Conservation (phyloP, 2,888 invertebrate genomes). For the Spilarctia lutea region DNA sequence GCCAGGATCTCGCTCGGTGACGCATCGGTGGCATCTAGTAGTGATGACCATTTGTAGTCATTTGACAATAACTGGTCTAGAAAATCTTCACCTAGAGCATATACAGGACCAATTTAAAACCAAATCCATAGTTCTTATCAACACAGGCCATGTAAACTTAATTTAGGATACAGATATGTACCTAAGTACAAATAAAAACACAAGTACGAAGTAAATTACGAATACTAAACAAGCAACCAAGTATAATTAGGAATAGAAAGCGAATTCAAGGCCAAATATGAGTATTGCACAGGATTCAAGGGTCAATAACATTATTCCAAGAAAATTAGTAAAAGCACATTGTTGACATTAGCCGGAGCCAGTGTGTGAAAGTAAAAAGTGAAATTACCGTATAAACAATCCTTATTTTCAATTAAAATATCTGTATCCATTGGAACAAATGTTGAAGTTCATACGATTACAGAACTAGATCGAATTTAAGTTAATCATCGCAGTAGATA, state of each 20-base stretch:
- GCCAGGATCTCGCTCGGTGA: slow-evolving; percentile 83
- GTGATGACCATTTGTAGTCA: slow-evolving; percentile 79
- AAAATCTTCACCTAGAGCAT: slow-evolving; percentile 76
- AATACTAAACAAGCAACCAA: slow-evolving; percentile 7
- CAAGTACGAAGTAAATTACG: background rate
- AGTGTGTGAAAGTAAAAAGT: slow-evolving; percentile 22
- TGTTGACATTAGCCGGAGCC: slow-evolving; percentile 61
- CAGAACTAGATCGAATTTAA: slow-evolving; percentile 24
- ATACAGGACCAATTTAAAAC: slow-evolving; percentile 31
- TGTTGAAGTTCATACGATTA: slow-evolving; percentile 29
- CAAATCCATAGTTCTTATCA: slow-evolving; percentile 30
- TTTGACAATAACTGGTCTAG: slow-evolving; percentile 76
- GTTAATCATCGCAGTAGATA: slow-evolving; percentile 31
- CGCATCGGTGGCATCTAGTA: slow-evolving; percentile 79
- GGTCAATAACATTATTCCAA: slow-evolving; percentile 62
- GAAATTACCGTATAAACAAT: slow-evolving; percentile 75
- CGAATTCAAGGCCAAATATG: slow-evolving; percentile 64
- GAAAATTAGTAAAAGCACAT: slow-evolving; percentile 52
- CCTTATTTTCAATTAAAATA: slow-evolving; percentile 72
- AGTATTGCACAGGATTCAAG: slow-evolving; percentile 52
- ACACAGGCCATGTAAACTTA: slow-evolving; percentile 11
- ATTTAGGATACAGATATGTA: background rate
- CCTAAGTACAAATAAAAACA: background rate
- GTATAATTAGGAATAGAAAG: slow-evolving; percentile 56
- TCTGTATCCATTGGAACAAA: slow-evolving; percentile 80